Percentiles rank a stretch among this genome's conserved stretches.
Conservation (phyloP, 2,797 vertebrate species). For the Malacoraja senta region DNA sequence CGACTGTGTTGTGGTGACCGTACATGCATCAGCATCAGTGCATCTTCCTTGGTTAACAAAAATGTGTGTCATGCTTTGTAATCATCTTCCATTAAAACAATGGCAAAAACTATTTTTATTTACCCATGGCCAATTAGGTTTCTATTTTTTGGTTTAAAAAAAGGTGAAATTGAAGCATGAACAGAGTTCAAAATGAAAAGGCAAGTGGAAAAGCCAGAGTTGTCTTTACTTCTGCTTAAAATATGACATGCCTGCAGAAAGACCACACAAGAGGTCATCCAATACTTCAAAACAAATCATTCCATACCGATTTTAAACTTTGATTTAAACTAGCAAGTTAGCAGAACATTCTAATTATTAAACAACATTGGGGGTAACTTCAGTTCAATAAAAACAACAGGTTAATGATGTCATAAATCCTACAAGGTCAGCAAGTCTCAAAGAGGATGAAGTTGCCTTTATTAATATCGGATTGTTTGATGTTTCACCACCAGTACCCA, state of each 20-base stretch:
- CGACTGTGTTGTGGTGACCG: slow-evolving; percentile 58
- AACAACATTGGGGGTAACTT: background rate
- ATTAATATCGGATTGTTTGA: slow-evolving; percentile 10
- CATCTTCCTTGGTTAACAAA: background rate
- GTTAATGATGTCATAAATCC: slow-evolving; percentile 1
- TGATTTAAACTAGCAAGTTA: background rate
- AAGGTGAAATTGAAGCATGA: background rate
- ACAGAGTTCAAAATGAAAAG: background rate
- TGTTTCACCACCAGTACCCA: background rate
- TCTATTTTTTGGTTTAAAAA: background rate
- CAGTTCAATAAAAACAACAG: slow-evolving; percentile 18
- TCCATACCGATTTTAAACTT: background rate
- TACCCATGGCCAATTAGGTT: too few relatives aligned
- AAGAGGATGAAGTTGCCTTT: slow-evolving; percentile 9
- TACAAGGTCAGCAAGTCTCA: slow-evolving; percentile 23
- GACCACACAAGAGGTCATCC: slow-evolving; percentile 22
- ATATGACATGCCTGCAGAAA: background rate
- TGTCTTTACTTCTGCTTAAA: background rate
- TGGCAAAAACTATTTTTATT: background rate
- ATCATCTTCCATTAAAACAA: background rate
- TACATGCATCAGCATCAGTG: slow-evolving; percentile 14
- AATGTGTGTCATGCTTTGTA: background rate
- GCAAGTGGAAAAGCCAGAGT: background rate
- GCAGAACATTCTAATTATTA: slow-evolving; percentile 4
- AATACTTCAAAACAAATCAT: slow-evolving; percentile 28